Evolutionary conservation across 2,797 vertebrate species (phyloP).

Genomic region (Dryobates pubescens): DNA sequence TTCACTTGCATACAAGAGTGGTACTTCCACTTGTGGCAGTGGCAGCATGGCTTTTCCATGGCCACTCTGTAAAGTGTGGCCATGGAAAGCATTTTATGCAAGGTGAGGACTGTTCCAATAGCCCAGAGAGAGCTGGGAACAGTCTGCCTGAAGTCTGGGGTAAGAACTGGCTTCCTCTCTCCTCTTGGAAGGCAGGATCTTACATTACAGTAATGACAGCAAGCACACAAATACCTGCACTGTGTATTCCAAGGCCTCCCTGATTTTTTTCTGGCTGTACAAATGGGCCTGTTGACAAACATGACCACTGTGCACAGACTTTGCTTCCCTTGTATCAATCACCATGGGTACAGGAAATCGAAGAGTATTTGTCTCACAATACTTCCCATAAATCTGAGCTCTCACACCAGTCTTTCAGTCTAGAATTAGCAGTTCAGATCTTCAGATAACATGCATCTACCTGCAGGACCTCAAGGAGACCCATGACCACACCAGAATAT

Average conservation of each 20-base stretch:
- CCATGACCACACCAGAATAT: not conserved
- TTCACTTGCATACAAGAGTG: not conserved
- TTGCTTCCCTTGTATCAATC: not conserved
- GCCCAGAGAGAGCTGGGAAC: not conserved
- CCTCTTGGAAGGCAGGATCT: slow-evolving; percentile 3
- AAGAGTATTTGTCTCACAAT: not conserved
- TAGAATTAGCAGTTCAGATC: not conserved
- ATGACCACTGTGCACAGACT: not conserved
- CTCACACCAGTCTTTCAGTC: not conserved
- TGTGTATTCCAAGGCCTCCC: not conserved
- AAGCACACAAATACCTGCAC: not conserved
- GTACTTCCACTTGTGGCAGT: not conserved
- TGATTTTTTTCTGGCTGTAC: not conserved
- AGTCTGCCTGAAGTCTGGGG: not conserved
- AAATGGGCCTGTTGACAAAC: slow-evolving; percentile 14
- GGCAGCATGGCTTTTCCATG: not conserved
- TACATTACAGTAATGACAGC: not conserved
- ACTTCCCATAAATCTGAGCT: not conserved
- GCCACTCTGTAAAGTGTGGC: not conserved
- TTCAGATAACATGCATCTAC: not conserved
- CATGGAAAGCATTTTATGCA: not conserved
- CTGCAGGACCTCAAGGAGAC: not conserved
- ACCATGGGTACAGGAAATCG: not conserved
- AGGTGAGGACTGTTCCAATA: not conserved
- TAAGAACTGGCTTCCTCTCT: not conserved